A percentile compares a stretch with the other conserved stretches of the same genome.
Conservation (phyloP, 2,888 invertebrate species). For the Melanotus villosus region DNA sequence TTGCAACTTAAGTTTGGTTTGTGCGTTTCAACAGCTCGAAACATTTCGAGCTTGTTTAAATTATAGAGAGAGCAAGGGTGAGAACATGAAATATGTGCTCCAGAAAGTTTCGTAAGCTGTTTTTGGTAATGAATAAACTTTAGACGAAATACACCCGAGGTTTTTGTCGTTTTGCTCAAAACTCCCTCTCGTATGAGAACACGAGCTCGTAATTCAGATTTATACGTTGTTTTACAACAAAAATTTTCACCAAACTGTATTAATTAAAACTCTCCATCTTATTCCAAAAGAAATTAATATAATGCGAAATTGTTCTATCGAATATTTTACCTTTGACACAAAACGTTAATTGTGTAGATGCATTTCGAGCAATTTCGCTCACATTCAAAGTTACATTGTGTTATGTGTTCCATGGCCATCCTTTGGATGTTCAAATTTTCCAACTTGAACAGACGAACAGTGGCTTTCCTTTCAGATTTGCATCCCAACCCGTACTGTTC, state of each 20-base stretch:
- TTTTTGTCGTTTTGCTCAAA: constrained; percentile 11
- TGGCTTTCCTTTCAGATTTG: constrained; percentile 16
- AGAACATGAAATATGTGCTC: constrained; percentile 29
- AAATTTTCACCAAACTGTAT: no score
- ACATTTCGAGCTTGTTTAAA: constrained; percentile 15
- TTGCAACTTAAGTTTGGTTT: neutral
- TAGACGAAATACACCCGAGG: neutral
- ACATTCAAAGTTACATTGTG: neutral
- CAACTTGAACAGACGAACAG: neutral
- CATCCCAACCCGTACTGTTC: constrained; percentile 16
- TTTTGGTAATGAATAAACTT: constrained; percentile 35
- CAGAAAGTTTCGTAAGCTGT: constrained; percentile 24
- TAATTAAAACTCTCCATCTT: no score
- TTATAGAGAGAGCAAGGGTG: constrained; percentile 9
- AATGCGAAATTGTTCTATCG: no score
- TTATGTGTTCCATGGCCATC: constrained; percentile 1
- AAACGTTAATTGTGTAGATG: no score
- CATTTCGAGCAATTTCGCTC: no score
- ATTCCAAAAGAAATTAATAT: no score
- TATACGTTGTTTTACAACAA: no score
- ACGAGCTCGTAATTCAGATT: no score
- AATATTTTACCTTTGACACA: no score
- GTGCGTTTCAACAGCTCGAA: constrained; percentile 14
- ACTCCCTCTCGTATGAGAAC: no score
- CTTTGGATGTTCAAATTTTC: neutral